Evolutionary conservation across 2,888 invertebrate species (phyloP), one percentile per base, ranked within the genome.

Genomic region (Zygaena filipendulae): DNA sequence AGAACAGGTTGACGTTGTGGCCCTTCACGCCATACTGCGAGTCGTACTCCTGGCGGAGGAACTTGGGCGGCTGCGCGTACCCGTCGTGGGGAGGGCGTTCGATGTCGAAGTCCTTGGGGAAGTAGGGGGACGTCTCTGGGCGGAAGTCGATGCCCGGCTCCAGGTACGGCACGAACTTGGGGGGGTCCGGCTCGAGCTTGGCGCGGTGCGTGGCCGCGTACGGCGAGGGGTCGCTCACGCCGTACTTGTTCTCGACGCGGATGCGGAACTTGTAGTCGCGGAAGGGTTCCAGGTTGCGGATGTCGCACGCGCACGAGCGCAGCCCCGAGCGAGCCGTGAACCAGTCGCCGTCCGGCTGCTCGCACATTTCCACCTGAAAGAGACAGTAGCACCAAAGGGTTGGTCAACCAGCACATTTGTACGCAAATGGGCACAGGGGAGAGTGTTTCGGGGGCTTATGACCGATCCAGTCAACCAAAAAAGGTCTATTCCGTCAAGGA

Each of bases 221-320:
- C 1, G 97, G 96, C 31, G 96, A 96, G 0, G 98, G 97, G 59
- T 98, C 97, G 67, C 95, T 95, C 40, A 96, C 87, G 22, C 98
- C 98, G 61, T 91, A 95, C 61, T 94, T 92, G 75, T 98, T 99
- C 62, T 97, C 97, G 2, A 98, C 98, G 19, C 97, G 85, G 20
- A 98, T 87, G 35, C 99, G 85, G 82, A 97, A 96, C 63, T 91
- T 90, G 75, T 99, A 99, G 70, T 97, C 97, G 39, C 91, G 85
- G 80, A 93, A 92, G 1, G 97, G 95, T 53, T 93, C 90, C 39
- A 98, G 75, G 63, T 94, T 92, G 39, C 90, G 84, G 33, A 97
- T 89, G 56, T 95, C 95, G 66, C 93, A 95, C 18, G 87, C 90
- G 59, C 94, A 94, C 39, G 92, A 92, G 36, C 95, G 87, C 8